Conservation (phyloP, 2,888 invertebrate genomes). For the Mellilla xanthometata region DNA sequence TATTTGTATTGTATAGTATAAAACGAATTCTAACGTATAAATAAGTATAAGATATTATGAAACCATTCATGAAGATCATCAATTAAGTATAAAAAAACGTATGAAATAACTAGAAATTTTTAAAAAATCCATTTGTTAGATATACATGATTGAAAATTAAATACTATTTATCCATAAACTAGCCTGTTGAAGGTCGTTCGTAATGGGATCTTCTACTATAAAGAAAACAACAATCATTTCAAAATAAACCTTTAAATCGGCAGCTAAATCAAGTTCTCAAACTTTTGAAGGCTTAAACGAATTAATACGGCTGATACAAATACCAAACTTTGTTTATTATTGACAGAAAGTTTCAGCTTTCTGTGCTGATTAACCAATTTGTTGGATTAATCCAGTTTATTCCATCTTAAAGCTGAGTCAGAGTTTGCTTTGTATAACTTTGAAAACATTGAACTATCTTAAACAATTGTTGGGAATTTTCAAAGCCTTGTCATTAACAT, state of each 20-base stretch:
- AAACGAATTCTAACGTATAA: no score
- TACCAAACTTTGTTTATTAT: slow-evolving; percentile 15
- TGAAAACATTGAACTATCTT: slow-evolving; percentile 4
- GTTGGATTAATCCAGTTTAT: slow-evolving; percentile 9
- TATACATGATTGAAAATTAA: no score
- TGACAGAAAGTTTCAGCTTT: slow-evolving; percentile 17
- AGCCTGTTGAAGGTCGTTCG: no score
- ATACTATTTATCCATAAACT: no score
- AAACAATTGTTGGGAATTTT: slow-evolving; percentile 9
- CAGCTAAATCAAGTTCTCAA: background rate
- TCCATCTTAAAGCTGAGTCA: slow-evolving; percentile 12
- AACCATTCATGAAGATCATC: no score
- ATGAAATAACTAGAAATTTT: no score
- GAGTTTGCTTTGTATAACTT: slow-evolving; percentile 12
- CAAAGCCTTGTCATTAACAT: slow-evolving; percentile 5
- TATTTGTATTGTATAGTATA: no score
- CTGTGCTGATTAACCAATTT: slow-evolving; percentile 16
- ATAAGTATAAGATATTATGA: no score
- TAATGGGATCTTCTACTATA: no score
- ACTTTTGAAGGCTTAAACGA: slow-evolving; percentile 6
- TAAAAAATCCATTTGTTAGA: no score
- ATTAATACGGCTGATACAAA: slow-evolving; percentile 14
- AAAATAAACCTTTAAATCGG: background rate
- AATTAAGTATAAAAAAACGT: no score
- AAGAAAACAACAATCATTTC: background rate